Base-by-base conservation (phyloP, 2,888 invertebrate genomes). In the Chrysotoxum bicinctum region DNA sequence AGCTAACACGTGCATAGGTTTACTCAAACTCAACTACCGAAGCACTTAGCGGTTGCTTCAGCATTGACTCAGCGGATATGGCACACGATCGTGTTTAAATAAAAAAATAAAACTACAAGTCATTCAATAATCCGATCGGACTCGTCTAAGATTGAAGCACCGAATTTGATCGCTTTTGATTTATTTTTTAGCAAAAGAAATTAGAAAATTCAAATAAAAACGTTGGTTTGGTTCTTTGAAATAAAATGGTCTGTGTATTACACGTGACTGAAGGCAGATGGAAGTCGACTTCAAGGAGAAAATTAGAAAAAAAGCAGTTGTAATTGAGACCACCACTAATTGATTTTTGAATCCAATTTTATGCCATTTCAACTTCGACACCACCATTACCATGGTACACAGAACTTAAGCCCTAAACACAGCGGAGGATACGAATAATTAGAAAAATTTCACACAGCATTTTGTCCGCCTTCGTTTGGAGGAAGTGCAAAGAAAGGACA, bases 301-400 rank as follows among this genome's bases (percentile, higher is more conserved):
- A 23, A 14, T 62, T 14, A 35, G 9, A 35, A 62, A 62, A 16
- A 19, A 26, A 19, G 56, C 35, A 56, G 16, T 48, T 12, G 68
- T 32, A 76, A 76, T 76, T 85, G 66, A 73, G 56, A 68, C 76
- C 80, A 68, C 72, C 68, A 66, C 80, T 76, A 85, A 85, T 85
- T 85, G 84, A 85, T 85, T 85, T 84, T 48, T 12, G 35, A 73
- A 80, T 73, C 70, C 76, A 85, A 85, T 85, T 85, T 84, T 35
- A 84, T 75, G 83, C 73, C 43, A 74, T 69, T 72, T 72, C 19
- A 73, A 52, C 14, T 54, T 66, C 35, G 48, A 50, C 48, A 58
- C 16, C 10, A 9, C 12, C 66, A 40, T 40, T 26, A 35, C 26
- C 5, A 21, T 16, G 50, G 62, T 30, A 14, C 21, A 58, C 0